Percentiles rank a stretch among this genome's conserved stretches.
phyloP scores from a whole-genome alignment of 1,140 invertebrate species.

The Elymnias hypermnestra region DNA sequence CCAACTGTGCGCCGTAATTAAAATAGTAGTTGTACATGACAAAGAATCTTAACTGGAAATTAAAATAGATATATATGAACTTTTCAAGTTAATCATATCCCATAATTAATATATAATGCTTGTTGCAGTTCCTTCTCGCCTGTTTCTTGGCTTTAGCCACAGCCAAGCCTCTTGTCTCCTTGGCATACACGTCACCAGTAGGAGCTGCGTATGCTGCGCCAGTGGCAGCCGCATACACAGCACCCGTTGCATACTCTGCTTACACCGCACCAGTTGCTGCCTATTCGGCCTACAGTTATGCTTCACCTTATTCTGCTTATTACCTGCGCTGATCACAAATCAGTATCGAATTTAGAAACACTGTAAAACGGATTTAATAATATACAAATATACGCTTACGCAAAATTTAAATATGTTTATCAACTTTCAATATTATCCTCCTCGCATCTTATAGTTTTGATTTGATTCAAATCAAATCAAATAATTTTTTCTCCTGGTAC shows the following conservation, averaged over 20 bases:
- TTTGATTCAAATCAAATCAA: too few relatives aligned
- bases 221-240: constrained; percentile 56
- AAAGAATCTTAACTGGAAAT: too few relatives aligned
- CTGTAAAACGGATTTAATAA: too few relatives aligned
- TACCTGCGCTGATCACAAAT: constrained; percentile 22
- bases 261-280: constrained; percentile 28
- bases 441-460: too few relatives aligned
- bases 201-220: constrained; percentile 53
- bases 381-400: too few relatives aligned
- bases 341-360: not conserved
- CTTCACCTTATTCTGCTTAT: constrained; percentile 31
- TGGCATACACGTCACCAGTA: constrained; percentile 41
- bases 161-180: constrained; percentile 52
- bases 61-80: too few relatives aligned
- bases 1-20: too few relatives aligned
- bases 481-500: too few relatives aligned
- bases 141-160: constrained; percentile 59
- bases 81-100: too few relatives aligned
- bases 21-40: too few relatives aligned
- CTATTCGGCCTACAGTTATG: constrained; percentile 2
- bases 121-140: constrained; percentile 67
- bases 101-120: constrained; percentile 1
- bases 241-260: constrained; percentile 41
- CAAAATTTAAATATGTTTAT: too few relatives aligned
- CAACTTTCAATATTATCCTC: too few relatives aligned